Percentiles rank a stretch among this genome's conserved stretches.
These are phyloP conservation scores for Paralichthys olivaceus DNA, from an alignment of 2,113 vertebrate genomes.

Conservation along the genomic window DNA sequence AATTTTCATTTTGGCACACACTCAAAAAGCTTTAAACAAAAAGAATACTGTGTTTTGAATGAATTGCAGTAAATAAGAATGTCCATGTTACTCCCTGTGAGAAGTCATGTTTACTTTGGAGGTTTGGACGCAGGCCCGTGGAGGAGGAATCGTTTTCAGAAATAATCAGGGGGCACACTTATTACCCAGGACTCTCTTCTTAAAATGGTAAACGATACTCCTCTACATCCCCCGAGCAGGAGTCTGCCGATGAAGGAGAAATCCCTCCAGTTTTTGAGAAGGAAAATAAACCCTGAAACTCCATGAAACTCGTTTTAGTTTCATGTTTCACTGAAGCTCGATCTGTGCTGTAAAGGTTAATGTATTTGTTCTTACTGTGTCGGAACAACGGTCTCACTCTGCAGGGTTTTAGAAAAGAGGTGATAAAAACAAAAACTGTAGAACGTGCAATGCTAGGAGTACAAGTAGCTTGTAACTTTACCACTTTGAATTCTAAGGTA, in stretches of 20 bases:
- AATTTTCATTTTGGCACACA: conserved; percentile 72
- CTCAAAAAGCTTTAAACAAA: conserved; percentile 76
- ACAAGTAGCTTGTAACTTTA: no score
- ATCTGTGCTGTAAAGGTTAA: conserved; percentile 21
- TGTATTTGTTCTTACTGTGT: conserved; percentile 38
- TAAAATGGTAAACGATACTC: conserved; percentile 65
- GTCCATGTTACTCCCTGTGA: conserved; percentile 75
- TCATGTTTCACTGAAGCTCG: conserved; percentile 31
- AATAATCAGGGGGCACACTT: conserved; percentile 81
- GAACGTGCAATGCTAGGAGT: neutral
- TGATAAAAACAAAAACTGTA: neutral
- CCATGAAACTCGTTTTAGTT: conserved; percentile 29
- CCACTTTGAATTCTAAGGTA: no score
- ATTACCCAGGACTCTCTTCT: conserved; percentile 78
- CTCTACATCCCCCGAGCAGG: conserved; percentile 10
- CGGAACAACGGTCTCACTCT: conserved; percentile 11
- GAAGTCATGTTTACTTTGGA: conserved; percentile 79
- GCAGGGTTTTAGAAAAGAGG: neutral
- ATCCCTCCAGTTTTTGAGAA: conserved; percentile 22
- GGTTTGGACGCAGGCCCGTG: conserved; percentile 80
- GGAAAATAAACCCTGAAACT: conserved; percentile 19
- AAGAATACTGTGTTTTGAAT: conserved; percentile 83
- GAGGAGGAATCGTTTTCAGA: conserved; percentile 82
- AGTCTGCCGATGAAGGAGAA: conserved; percentile 27
- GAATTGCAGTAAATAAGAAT: conserved; percentile 84